These are phyloP conservation scores for Aldabrachelys gigantea DNA, from an alignment of 2,113 vertebrate species.

Conservation along the genomic window DNA sequence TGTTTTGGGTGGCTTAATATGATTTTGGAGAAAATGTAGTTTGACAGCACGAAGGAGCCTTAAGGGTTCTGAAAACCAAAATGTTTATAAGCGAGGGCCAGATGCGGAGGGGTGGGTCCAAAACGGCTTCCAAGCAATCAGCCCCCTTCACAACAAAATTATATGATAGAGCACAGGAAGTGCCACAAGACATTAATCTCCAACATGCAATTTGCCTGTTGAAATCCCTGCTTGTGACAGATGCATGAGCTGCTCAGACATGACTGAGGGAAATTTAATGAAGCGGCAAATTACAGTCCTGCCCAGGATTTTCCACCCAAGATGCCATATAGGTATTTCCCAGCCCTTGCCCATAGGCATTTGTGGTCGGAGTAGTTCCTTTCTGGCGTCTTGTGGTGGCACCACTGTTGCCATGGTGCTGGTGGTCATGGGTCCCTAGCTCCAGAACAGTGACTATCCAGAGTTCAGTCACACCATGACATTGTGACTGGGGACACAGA, in stretches of 20 bases:
- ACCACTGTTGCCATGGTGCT: not conserved
- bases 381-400: constrained; percentile 41
- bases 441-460: not conserved
- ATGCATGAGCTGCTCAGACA: not conserved
- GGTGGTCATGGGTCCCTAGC: not conserved
- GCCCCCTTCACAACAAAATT: not conserved
- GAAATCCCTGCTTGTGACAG: not conserved
- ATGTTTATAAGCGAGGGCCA: not conserved
- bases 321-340: constrained; percentile 21
- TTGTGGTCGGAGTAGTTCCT: constrained; percentile 29
- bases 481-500: not conserved
- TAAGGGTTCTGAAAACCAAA: constrained; percentile 33
- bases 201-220: not conserved
- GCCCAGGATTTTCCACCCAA: constrained; percentile 20
- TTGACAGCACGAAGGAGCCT: constrained; percentile 52
- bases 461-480: not conserved
- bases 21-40: constrained; percentile 14
- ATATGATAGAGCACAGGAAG: not conserved
- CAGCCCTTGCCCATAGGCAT: not conserved
- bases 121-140: not conserved
- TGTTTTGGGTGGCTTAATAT: fast-evolving
- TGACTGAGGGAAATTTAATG: constrained; percentile 18
- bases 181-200: constrained; percentile 30
- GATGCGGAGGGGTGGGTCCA: not conserved
- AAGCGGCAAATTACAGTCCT: constrained; percentile 39